phyloP scores from a whole-genome alignment of 2,888 invertebrate species.

The Ophioninae sp. region DNA sequence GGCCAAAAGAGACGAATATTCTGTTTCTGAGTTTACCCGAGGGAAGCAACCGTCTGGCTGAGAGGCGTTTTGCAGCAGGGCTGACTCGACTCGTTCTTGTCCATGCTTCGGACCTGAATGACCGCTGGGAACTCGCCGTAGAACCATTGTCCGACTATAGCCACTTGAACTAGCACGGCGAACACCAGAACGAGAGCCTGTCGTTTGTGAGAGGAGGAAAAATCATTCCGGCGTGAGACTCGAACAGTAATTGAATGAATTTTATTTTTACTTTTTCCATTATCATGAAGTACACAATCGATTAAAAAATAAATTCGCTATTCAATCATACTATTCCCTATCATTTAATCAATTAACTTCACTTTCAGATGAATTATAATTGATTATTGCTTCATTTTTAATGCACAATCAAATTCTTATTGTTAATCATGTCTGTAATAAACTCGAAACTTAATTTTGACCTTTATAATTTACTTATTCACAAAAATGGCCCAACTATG shows the following conservation, averaged over 20 bases:
- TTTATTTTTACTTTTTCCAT: background rate
- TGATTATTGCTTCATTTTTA: no score
- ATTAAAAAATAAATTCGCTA: no score
- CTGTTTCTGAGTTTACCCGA: constrained; percentile 71
- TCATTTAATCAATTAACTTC: no score
- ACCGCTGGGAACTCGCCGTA: constrained; percentile 88
- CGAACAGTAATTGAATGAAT: background rate
- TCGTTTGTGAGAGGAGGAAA: background rate
- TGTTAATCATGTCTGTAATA: no score
- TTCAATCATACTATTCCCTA: no score
- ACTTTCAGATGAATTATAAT: no score
- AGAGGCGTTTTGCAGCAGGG: constrained; percentile 77
- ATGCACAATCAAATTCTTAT: no score
- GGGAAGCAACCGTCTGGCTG: constrained; percentile 78
- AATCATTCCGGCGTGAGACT: background rate
- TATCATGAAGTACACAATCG: no score
- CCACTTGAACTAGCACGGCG: constrained; percentile 94
- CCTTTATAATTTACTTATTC: no score
- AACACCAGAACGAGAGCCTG: constrained; percentile 90
- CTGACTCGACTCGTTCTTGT: constrained; percentile 60
- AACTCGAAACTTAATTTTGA: no score
- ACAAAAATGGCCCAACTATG: no score
- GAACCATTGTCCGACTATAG: constrained; percentile 92
- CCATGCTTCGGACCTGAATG: constrained; percentile 70
- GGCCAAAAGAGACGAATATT: background rate